A percentile compares a stretch with the other conserved stretches of the same genome.
These are phyloP conservation scores for Phylloscopus collybita DNA, from an alignment of 2,797 vertebrate genomes.

Conservation along the genomic window DNA sequence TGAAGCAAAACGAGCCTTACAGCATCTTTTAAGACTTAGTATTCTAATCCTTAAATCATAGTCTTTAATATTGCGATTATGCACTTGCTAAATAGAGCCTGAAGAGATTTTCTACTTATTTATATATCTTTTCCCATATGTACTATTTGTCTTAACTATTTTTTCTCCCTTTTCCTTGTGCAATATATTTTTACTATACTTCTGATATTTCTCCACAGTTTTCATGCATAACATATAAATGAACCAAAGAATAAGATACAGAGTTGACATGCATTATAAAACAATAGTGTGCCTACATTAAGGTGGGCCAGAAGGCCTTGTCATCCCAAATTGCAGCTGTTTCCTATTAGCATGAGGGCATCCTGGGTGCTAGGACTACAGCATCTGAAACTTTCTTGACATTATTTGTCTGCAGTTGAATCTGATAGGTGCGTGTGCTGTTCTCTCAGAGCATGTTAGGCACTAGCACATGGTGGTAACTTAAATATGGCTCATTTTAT, in stretches of 20 bases:
- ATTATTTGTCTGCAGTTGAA: not conserved
- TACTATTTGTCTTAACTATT: not conserved
- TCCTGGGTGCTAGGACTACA: not conserved
- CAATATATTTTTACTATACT: not conserved
- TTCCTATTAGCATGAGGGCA: not conserved
- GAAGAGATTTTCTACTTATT: slow-evolving; percentile 26
- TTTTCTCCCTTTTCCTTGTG: not conserved
- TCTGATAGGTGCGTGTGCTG: not conserved
- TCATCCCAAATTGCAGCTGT: not conserved
- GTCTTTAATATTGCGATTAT: slow-evolving; percentile 15
- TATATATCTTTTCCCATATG: not conserved
- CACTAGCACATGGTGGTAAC: not conserved
- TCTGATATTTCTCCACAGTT: not conserved
- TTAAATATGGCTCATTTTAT: not conserved
- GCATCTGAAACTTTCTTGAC: not conserved
- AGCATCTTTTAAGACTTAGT: not conserved
- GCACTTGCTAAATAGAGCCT: not conserved
- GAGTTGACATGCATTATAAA: not conserved
- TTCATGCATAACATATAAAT: not conserved
- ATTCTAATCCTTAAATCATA: slow-evolving; percentile 40
- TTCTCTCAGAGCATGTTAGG: not conserved
- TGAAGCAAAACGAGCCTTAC: not conserved
- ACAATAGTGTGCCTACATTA: not conserved
- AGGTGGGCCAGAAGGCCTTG: not conserved
- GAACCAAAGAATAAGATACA: not conserved